Evolutionary conservation across 2,888 invertebrate genomes (phyloP), one percentile per base, ranked within the genome.

Genomic region (Pachydiplax longipennis): DNA sequence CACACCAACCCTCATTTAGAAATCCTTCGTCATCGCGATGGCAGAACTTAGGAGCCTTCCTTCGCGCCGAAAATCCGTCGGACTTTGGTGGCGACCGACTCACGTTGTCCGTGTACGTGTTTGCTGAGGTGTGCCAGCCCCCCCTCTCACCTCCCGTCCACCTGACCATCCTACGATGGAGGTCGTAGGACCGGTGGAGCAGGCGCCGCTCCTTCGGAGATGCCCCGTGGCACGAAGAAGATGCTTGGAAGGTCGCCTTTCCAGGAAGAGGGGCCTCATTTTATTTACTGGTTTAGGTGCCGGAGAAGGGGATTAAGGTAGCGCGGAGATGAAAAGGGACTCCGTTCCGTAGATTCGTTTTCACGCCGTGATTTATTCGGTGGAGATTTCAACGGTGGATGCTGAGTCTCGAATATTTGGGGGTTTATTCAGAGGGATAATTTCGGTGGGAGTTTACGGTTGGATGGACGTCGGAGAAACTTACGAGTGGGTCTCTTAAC

Each of bases 141-240:
- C 73, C 73, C 31, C n/a, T 65, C 65, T 22, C 25, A 18, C 13
- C 73, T 73, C 31, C 65, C 73, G 31, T 13, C 73, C 73, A 25
- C 73, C 25, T 73, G 73, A 25, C 73, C 73, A 31, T 73, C 73
- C 73, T 31, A 73, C 31, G 87, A 87, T 87, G 87, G 87, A 87
- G 87, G 87, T 87, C 87, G 61, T 65, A 61, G 61, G 48, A 87
- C 58, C 87, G 61, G 48, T 58, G 58, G 61, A 65, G 87, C 87
- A 61, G 61, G 87, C 61, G 87, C 22, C 87, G 65, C 61, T 87
- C 73, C 73, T 25, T 53, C 73, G 73, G 73, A 73, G 25, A 73
- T 73, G 73, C 73, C 73, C 73, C 31, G 73, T 31, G 73, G 73
- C 73, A 8, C 73, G 25, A 73, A 31, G 73, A 73, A 31, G 73